These are phyloP conservation scores for Lagenorhynchus albirostris DNA, from an alignment of 2,113 vertebrate species.

Conservation along the genomic window DNA sequence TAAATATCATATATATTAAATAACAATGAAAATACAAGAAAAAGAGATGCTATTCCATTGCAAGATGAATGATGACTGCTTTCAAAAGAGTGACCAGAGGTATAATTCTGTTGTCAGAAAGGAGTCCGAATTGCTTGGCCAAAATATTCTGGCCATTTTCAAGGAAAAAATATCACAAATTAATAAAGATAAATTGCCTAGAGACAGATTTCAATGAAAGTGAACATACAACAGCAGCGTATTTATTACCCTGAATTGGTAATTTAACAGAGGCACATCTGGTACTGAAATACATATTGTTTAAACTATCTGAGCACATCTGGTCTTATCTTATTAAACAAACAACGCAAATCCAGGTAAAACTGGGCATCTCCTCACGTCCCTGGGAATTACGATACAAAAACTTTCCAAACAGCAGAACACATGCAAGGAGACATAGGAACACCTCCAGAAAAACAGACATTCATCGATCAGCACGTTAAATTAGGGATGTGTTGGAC, in stretches of 20 bases:
- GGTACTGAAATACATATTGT: neutral
- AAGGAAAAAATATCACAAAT: neutral
- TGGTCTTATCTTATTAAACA: neutral
- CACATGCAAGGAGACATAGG: neutral
- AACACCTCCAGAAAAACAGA: neutral
- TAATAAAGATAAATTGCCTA: constrained; percentile 49
- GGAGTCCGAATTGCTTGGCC: neutral
- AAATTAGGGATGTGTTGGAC: neutral
- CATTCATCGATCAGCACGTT: neutral
- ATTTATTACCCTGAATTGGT: neutral
- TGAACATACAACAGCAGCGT: neutral
- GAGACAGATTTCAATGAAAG: constrained; percentile 32
- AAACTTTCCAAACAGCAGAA: neutral
- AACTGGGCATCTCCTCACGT: neutral
- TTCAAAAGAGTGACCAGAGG: neutral
- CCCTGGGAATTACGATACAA: neutral
- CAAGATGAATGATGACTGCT: neutral
- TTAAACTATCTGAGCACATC: neutral
- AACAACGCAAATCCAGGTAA: neutral
- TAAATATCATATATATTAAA: neutral
- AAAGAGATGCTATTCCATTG: neutral
- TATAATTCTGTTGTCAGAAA: neutral
- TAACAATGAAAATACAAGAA: neutral
- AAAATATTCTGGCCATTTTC: constrained; percentile 21
- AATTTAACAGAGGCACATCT: neutral